A percentile compares a stretch with the other conserved stretches of the same genome.
phyloP scores from a whole-genome alignment of 2,888 invertebrate species.

The Cerastis leucographa region DNA sequence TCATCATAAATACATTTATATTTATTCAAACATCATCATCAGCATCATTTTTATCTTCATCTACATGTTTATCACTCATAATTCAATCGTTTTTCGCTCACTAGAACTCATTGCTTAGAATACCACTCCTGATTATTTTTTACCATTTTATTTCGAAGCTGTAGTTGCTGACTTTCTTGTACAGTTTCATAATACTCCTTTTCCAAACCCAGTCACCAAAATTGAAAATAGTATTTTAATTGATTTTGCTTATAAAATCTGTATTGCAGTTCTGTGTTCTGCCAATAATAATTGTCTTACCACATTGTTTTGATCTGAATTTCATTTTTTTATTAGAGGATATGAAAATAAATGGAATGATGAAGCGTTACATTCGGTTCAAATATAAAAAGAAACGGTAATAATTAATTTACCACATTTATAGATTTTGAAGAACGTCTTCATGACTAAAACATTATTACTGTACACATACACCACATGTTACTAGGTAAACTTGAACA shows the following conservation, averaged over 20 bases:
- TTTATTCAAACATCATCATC: background rate
- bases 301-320: background rate
- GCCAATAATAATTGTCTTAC: background rate
- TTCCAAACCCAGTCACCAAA: background rate
- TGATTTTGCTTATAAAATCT: conserved; percentile 1
- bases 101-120: background rate
- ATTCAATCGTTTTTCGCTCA: background rate
- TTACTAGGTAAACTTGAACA: background rate
- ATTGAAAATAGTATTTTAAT: background rate
- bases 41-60: background rate
- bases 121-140: background rate
- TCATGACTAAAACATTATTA: background rate
- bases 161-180: background rate
- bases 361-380: background rate
- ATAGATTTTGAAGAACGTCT: background rate
- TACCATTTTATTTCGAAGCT: background rate
- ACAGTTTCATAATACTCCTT: background rate
- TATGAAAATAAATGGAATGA: background rate
- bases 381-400: background rate
- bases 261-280: conserved; percentile 1
- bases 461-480: background rate
- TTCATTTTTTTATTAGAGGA: background rate
- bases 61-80: background rate
- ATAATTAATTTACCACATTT: conserved; percentile 6
- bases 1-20: conserved; percentile 7